Percentiles rank a stretch among this genome's conserved stretches.
Evolutionary conservation across 2,797 vertebrate genomes (phyloP).

Genomic region (Megaceryle alcyon): DNA sequence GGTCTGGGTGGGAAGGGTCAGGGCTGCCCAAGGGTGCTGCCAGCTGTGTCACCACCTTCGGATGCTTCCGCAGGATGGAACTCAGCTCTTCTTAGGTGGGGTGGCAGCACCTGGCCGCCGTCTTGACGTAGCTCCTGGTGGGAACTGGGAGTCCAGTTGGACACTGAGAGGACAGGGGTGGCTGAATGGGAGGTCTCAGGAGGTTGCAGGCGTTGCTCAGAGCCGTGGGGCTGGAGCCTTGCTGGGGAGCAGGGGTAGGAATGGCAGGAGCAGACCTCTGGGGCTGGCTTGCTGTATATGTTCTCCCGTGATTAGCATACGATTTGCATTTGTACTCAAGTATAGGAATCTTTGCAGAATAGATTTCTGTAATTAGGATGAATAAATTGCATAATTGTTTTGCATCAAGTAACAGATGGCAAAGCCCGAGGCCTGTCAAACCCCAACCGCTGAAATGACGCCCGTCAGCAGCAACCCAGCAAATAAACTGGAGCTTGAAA

Average conservation of each 20-base stretch:
- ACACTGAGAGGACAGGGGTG: rapidly evolving
- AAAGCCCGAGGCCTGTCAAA: constrained; percentile 30
- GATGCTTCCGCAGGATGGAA: not conserved
- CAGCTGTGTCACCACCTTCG: rapidly evolving
- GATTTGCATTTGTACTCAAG: constrained; percentile 2
- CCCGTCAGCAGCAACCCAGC: not conserved
- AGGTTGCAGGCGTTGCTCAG: rapidly evolving
- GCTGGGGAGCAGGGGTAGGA: not conserved
- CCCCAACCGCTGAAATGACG: not conserved
- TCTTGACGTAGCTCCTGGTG: rapidly evolving
- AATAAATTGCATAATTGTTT: constrained; percentile 42
- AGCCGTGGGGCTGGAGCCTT: rapidly evolving
- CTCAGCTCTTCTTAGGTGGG: not conserved
- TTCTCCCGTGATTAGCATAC: not conserved
- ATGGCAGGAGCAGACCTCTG: not conserved
- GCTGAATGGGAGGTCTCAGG: rapidly evolving
- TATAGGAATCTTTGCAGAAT: not conserved
- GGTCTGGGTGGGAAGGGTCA: not conserved
- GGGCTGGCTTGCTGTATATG: not conserved
- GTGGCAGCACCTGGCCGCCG: not conserved
- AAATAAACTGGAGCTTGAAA: not conserved
- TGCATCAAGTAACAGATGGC: constrained; percentile 56
- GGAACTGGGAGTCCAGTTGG: not conserved
- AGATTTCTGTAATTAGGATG: constrained; percentile 41
- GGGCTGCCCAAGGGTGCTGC: not conserved